Evolutionary conservation across 2,113 vertebrate species (phyloP).

Genomic region (human): DNA sequence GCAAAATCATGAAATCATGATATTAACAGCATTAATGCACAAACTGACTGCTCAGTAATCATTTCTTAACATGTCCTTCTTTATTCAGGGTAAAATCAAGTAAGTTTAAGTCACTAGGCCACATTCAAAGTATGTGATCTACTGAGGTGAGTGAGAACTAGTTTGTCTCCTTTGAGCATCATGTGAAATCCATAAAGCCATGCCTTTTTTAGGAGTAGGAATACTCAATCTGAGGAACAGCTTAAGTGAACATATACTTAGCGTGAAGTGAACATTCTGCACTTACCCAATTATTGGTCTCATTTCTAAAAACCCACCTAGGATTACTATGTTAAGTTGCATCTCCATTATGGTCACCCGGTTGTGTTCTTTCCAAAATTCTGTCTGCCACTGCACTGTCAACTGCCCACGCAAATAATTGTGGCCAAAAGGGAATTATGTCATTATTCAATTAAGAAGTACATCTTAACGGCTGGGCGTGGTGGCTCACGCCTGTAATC

Average conservation of each 20-base stretch:
- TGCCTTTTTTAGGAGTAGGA: neutral
- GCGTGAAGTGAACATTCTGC: neutral
- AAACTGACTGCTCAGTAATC: neutral
- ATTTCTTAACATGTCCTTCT: neutral
- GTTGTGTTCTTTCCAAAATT: neutral
- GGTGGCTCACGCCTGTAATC: too few relatives aligned
- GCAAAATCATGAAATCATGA: slow-evolving; percentile 16
- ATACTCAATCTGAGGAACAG: neutral
- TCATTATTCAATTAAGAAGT: neutral
- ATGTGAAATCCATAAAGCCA: neutral
- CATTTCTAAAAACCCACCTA: neutral
- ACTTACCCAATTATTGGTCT: neutral
- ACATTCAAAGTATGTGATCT: neutral
- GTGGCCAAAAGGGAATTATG: neutral
- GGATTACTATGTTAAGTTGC: neutral
- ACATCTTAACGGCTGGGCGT: neutral
- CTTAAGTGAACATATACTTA: neutral
- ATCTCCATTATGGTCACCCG: neutral
- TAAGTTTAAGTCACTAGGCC: neutral
- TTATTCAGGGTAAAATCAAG: neutral
- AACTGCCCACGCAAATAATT: neutral
- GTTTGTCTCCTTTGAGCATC: neutral
- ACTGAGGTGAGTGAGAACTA: neutral
- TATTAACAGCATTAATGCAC: neutral
- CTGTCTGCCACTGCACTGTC: neutral